Evolutionary conservation across 2,888 invertebrate species (phyloP), one percentile per base, ranked within the genome.

Genomic region (Tuberolachnus salignus): DNA sequence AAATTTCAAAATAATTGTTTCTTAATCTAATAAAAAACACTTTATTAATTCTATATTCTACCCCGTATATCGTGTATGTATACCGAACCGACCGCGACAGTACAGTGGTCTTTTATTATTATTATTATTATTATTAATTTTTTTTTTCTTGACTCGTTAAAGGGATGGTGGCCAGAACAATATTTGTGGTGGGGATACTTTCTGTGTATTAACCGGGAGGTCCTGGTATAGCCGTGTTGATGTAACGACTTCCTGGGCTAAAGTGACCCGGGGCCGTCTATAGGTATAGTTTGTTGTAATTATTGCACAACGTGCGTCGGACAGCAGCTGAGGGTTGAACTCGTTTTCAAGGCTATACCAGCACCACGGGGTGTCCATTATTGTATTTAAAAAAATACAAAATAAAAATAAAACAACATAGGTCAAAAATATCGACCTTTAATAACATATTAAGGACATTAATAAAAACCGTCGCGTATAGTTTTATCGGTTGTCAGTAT

Each of bases 311-410:
- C 42, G 42, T 46, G 53, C 59, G 21, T 69, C 34, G 78, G 69
- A 78, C 78, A 61, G 78, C 78, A 78, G 78, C 67, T 78, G 78
- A 78, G 78, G 78, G 78, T 69, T 78, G 78, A 78, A 78, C 78
- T 61, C 78, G 78, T 78, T 78, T 78, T 69, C 69, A 78, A 69
- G 69, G 78, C 51, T 78, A 19, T 51, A 16, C 51, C 16, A 44
- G 44, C 73, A 53, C 63, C 42, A 61, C 21, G 49, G 66, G 75
- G 19, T 67, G 34, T 46, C 53, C 26, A 55, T 64, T 64, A 74
- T 64, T 21, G 34, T 75, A 57, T 66, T 64, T n/a, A 21, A 8
- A 11, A 26, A 34, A 19, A 26, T 23, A 14, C 23, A 26, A 61
- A 59, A 61, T 26, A 63, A 34, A n/a, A n/a, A 64, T 23, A 44